Conservation (phyloP, 2,113 vertebrate species). For the Oncorhynchus tshawytscha region DNA sequence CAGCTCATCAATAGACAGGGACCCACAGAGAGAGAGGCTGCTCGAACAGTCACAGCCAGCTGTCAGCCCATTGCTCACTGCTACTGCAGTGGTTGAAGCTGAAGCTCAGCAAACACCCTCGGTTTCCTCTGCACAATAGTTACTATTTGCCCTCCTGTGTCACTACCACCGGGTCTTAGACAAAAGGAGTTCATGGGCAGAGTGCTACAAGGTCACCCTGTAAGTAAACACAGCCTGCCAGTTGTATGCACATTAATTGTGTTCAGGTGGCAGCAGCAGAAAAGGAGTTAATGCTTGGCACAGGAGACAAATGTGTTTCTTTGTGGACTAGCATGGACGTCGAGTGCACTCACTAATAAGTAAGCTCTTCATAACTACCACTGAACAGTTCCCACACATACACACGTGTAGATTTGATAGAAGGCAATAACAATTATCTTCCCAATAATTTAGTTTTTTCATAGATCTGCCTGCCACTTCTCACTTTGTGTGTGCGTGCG, state of each 20-base stretch:
- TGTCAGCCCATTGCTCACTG: not conserved
- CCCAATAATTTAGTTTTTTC: too few species aligned
- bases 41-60: too few species aligned
- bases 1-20: not conserved
- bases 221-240: conserved; percentile 40
- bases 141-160: conserved; percentile 43
- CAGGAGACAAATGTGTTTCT: conserved; percentile 54
- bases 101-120: conserved; percentile 10
- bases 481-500: not conserved
- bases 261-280: conserved; percentile 52
- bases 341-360: conserved; percentile 33
- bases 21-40: not conserved
- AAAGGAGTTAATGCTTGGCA: conserved; percentile 17
- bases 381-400: conserved; percentile 3
- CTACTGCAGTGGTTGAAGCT: not conserved
- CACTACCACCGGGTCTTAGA: conserved; percentile 9
- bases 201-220: conserved; percentile 22
- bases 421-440: too few species aligned
- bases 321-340: conserved; percentile 41
- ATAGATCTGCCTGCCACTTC: too few species aligned
- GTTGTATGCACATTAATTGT: conserved; percentile 58
- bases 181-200: conserved; percentile 18
- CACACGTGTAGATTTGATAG: too few species aligned
- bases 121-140: conserved; percentile 20
- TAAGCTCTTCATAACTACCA: conserved; percentile 36